Conservation (phyloP, 1,140 invertebrate genomes). For the Sipha flava region DNA sequence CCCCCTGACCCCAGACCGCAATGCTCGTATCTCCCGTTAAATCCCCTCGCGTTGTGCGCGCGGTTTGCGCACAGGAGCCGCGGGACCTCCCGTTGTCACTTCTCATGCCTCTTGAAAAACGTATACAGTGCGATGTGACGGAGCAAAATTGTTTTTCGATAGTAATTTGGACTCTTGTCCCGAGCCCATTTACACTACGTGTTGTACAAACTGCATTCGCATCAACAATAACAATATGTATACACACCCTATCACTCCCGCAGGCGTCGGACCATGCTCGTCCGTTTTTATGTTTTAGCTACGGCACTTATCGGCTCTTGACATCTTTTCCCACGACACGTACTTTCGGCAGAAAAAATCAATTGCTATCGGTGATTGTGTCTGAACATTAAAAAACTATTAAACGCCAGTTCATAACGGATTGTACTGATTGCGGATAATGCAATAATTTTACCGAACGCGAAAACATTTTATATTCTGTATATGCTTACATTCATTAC, state of each 20-base stretch:
- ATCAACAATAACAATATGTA: slow-evolving; percentile 12
- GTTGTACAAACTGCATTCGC: slow-evolving; percentile 24
- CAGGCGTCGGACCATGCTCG: slow-evolving; percentile 8
- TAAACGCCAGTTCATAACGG: neutral
- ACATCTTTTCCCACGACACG: slow-evolving; percentile 29
- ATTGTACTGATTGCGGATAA: neutral
- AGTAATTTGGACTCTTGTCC: slow-evolving; percentile 23
- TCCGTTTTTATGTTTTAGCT: neutral
- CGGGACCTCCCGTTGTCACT: slow-evolving; percentile 10
- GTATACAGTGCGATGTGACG: slow-evolving; percentile 7
- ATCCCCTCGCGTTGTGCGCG: neutral
- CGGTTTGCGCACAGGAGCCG: neutral
- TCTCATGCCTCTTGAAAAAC: slow-evolving; percentile 28
- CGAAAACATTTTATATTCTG: too few relatives aligned
- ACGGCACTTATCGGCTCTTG: slow-evolving; percentile 21
- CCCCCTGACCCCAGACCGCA: slow-evolving; percentile 1
- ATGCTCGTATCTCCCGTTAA: neutral
- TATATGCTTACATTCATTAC: too few relatives aligned
- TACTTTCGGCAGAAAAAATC: neutral
- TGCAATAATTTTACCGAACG: neutral
- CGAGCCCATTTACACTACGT: slow-evolving; percentile 1
- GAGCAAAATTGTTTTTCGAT: slow-evolving; percentile 2
- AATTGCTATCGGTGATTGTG: neutral
- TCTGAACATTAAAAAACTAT: neutral
- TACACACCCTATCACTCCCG: slow-evolving; percentile 23